A percentile compares a stretch with the other conserved stretches of the same genome.
These are phyloP conservation scores for Gambusia yucatana DNA, from an alignment of 2,797 vertebrate species.

Conservation along the genomic window DNA sequence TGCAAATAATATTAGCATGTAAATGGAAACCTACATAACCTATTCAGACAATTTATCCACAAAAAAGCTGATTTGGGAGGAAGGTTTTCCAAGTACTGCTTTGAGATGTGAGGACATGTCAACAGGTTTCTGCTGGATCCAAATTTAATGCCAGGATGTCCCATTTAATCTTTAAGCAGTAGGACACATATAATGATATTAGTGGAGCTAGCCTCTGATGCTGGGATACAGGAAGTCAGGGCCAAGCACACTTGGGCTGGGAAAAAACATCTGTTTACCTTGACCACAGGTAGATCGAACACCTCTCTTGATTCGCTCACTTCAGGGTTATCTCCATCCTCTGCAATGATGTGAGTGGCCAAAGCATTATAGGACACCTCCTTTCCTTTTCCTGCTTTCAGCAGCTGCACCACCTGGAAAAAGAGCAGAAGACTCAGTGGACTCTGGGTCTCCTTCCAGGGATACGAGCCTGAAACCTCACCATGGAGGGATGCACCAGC, in stretches of 20 bases:
- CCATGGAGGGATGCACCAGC: background rate
- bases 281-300: slow-evolving; percentile 96
- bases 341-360: slow-evolving; percentile 96
- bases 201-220: background rate
- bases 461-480: background rate
- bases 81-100: background rate
- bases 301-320: slow-evolving; percentile 97
- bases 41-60: too few relatives aligned
- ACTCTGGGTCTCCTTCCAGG: background rate
- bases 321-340: slow-evolving; percentile 96
- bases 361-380: slow-evolving; percentile 97
- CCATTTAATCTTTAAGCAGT: background rate
- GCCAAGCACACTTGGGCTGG: background rate
- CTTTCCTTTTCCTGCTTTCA: slow-evolving; percentile 95
- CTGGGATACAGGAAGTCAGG: background rate
- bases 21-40: background rate
- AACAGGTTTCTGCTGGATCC: background rate
- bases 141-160: background rate
- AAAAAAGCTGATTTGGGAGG: background rate
- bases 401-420: slow-evolving; percentile 89
- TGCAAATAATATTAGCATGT: background rate
- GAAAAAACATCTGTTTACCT: slow-evolving; percentile 80
- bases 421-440: background rate
- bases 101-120: background rate
- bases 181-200: background rate